These are phyloP conservation scores for Puffinus mauretanicus DNA, from an alignment of 2,113 vertebrate genomes.

Conservation along the genomic window DNA sequence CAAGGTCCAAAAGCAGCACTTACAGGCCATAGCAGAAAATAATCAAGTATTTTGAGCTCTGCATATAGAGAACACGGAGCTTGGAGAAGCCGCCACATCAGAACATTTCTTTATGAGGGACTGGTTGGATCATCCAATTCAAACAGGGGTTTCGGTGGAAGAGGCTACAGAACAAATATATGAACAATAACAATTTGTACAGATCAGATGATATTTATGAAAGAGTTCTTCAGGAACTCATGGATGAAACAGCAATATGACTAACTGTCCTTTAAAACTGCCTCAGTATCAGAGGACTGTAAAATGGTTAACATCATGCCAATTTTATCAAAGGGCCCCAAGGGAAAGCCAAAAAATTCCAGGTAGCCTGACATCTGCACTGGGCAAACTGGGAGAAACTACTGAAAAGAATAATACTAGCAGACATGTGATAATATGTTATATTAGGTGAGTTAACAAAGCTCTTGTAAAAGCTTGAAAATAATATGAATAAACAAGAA, in stretches of 20 bases:
- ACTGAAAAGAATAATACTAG: not conserved
- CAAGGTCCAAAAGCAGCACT: not conserved
- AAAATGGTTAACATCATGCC: not conserved
- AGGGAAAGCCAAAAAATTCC: not conserved
- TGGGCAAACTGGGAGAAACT: not conserved
- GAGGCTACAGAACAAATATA: not conserved
- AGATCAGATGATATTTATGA: not conserved
- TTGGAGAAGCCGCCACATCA: not conserved
- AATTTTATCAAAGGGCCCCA: not conserved
- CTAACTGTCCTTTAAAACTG: not conserved
- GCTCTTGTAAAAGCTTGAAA: not conserved
- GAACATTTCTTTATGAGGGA: not conserved
- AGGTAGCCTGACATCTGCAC: not conserved
- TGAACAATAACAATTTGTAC: not conserved
- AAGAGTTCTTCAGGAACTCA: not conserved
- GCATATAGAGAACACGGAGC: not conserved
- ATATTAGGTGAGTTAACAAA: not conserved
- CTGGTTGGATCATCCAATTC: not conserved
- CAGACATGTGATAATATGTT: not conserved
- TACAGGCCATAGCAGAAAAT: not conserved
- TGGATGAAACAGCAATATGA: not conserved
- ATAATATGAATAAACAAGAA: not conserved
- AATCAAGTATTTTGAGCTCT: not conserved
- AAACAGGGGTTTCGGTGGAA: not conserved
- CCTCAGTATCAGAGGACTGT: not conserved